Evolutionary conservation across 2,888 invertebrate species (phyloP), one percentile per base, ranked within the genome.

Genomic region (Drosophila vallismaia): DNA sequence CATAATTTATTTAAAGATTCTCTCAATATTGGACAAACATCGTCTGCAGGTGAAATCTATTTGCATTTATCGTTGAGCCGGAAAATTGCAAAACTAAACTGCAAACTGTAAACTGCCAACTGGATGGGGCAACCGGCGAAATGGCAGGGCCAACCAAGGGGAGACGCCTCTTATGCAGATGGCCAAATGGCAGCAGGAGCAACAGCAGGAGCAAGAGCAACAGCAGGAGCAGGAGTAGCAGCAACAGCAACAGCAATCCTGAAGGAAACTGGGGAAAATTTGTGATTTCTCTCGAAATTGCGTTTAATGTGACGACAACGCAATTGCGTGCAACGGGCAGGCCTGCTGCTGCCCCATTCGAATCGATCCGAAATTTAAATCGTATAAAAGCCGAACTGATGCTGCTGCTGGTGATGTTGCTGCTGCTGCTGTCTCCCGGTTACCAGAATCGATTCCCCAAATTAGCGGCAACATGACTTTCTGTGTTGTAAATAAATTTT

Each of bases 1-100:
- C 84, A 84, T 86, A 84, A 84, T 86, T 84, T 84, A 86, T 74
- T 72, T 75, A 78, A 76, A 75, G 79, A 85, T 83, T 83, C 84
- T 56, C 63, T 71, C 71, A 82, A 79, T 82, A 82, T 82, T 82
- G 85, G 77, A 77, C 79, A 82, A 82, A 77, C 82, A 79, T 69
- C 76, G 83, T 81, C 86, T 83, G 84, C 84, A 86, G 84, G 86
- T 84, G 79, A 84, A 84, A 83, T 86, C 84, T 81, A 84, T 84
- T 84, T 84, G 79, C 86, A 84, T 86, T 84, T 83, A 85, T 85
- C 81, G 85, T 84, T 81, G 79, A 82, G 72, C 82, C 79, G 85
- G 82, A 82, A 82, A 82, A 82, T 82, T 82, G 85, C 79, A 79
- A 81, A 71, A 78, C 81, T 80, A 78, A 76, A 77, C 76, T 76